phyloP scores from a whole-genome alignment of 2,888 invertebrate genomes.

The Parasteatoda lunata region DNA sequence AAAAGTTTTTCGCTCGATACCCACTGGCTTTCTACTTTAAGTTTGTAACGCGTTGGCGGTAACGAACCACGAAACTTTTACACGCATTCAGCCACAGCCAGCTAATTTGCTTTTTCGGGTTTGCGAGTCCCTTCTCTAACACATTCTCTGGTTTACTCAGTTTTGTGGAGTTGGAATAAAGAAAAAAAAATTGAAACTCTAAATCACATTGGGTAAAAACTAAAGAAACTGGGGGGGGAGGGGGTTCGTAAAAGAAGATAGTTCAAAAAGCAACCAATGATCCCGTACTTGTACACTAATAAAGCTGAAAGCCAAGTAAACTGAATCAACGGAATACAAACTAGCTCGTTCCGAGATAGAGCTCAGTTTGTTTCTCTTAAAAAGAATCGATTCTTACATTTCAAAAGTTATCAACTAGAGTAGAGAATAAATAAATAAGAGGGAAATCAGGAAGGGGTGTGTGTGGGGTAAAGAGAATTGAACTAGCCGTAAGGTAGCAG shows the following conservation, averaged over 20 bases:
- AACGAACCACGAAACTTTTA: constrained; percentile 57
- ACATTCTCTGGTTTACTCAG: constrained; percentile 14
- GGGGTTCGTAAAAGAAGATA: constrained; percentile 1
- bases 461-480: background rate
- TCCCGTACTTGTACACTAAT: constrained; percentile 47
- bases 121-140: constrained; percentile 15
- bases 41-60: constrained; percentile 20
- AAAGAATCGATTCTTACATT: constrained; percentile 45
- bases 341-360: constrained; percentile 36
- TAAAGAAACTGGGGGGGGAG: background rate
- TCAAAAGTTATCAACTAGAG: constrained; percentile 59
- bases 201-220: constrained; percentile 48
- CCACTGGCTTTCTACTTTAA: background rate
- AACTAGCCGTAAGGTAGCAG: background rate
- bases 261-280: constrained; percentile 27
- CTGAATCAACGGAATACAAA: constrained; percentile 54
- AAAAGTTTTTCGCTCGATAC: constrained; percentile 41
- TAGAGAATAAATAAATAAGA: constrained; percentile 55
- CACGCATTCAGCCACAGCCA: constrained; percentile 8
- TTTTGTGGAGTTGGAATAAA: constrained; percentile 4
- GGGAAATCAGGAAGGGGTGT: constrained; percentile 1
- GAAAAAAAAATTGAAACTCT: constrained; percentile 27
- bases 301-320: constrained; percentile 33
- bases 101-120: constrained; percentile 49
- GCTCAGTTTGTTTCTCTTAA: constrained; percentile 21